Evolutionary conservation across 2,113 vertebrate genomes (phyloP).

Genomic region (Mesocricetus auratus): DNA sequence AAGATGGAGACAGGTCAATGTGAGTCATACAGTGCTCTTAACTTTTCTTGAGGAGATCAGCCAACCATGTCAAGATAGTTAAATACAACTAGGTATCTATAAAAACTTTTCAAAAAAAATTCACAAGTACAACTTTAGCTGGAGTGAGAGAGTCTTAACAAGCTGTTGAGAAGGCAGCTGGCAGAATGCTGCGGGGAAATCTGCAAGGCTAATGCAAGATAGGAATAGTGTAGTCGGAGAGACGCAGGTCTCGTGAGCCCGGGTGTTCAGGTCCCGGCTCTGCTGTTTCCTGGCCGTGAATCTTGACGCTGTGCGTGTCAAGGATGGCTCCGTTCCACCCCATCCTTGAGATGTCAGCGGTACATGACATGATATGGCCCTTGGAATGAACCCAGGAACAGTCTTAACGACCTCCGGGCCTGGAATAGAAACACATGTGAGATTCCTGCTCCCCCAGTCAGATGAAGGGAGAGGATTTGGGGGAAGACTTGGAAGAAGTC

Average conservation of each 20-base stretch:
- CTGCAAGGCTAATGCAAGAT: background rate
- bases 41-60: slow-evolving; percentile 14
- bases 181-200: background rate
- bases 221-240: background rate
- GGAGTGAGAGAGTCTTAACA: background rate
- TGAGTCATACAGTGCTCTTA: background rate
- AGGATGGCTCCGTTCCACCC: background rate
- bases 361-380: background rate
- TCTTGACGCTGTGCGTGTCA: background rate
- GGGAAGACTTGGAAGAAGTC: background rate
- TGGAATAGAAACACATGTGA: background rate
- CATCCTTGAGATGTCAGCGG: background rate
- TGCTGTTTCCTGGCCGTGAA: background rate
- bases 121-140: slow-evolving; percentile 16
- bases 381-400: background rate
- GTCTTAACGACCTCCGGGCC: background rate
- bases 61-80: background rate
- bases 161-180: slow-evolving; percentile 51
- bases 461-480: background rate
- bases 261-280: background rate
- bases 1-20: background rate
- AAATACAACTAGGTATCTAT: background rate
- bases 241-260: background rate
- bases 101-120: background rate
- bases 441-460: background rate